Evolutionary conservation across 2,797 vertebrate species (phyloP).

Genomic region (Lerista edwardsae): DNA sequence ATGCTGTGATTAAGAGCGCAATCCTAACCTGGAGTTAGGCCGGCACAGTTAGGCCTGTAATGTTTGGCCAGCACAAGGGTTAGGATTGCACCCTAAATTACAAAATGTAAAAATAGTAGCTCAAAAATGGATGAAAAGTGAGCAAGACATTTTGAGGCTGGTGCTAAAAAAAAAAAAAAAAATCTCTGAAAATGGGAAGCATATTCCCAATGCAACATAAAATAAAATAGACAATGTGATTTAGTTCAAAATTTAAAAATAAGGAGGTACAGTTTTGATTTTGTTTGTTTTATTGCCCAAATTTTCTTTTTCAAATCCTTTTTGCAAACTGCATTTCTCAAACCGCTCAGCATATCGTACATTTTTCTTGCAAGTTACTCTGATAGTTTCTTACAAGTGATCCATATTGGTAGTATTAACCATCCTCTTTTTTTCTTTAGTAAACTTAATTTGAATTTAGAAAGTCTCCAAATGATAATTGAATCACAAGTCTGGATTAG

Average conservation of each 20-base stretch:
- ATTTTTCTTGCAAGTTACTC: constrained; percentile 59
- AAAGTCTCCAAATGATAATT: constrained; percentile 84
- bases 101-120: no score
- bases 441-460: constrained; percentile 82
- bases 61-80: no score
- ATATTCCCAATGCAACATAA: not conserved
- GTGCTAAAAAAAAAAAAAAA: no score
- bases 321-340: constrained; percentile 64
- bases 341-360: constrained; percentile 54
- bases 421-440: constrained; percentile 11
- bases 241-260: not conserved
- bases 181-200: not conserved
- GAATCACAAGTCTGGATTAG: constrained; percentile 99
- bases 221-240: not conserved
- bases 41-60: no score
- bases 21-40: no score
- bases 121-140: not conserved
- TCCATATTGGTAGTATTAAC: constrained; percentile 65
- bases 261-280: not conserved
- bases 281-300: constrained; percentile 70
- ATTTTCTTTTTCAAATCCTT: constrained; percentile 56
- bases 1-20: no score
- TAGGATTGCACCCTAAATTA: no score
- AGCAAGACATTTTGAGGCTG: not conserved
- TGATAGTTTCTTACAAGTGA: constrained; percentile 69